Conservation (phyloP, 2,113 vertebrate species). For the Anhinga anhinga region DNA sequence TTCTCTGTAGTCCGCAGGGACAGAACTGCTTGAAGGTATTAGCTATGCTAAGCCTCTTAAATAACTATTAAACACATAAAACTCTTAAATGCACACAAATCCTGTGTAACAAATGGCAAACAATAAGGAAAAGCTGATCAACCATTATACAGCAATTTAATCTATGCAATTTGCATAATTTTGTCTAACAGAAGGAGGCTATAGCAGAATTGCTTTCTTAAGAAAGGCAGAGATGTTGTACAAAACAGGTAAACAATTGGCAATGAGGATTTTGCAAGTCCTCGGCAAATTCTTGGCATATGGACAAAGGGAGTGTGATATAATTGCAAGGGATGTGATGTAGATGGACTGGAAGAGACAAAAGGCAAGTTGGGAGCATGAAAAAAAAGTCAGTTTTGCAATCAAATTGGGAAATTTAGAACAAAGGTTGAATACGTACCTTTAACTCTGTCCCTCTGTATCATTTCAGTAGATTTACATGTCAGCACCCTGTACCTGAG, state of each 20-base stretch:
- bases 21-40: constrained; percentile 46
- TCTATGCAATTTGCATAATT: constrained; percentile 40
- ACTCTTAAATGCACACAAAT: constrained; percentile 56
- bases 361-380: not conserved
- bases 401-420: not conserved
- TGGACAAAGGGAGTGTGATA: not conserved
- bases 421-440: not conserved
- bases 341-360: not conserved
- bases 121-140: constrained; percentile 59
- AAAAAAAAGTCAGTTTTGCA: not conserved
- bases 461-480: not conserved
- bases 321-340: constrained; percentile 4
- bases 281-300: not conserved
- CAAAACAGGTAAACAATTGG: not conserved
- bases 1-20: not conserved
- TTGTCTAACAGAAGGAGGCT: constrained; percentile 2
- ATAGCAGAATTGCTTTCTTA: not conserved
- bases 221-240: not conserved
- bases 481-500: not conserved
- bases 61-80: constrained; percentile 64
- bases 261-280: constrained; percentile 4
- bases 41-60: constrained; percentile 62
- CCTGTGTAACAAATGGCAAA: constrained; percentile 55
- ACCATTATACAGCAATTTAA: constrained; percentile 46
- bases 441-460: not conserved